Evolutionary conservation across 1,140 invertebrate species (phyloP).

Genomic region (Chrysomallon squamiferum): DNA sequence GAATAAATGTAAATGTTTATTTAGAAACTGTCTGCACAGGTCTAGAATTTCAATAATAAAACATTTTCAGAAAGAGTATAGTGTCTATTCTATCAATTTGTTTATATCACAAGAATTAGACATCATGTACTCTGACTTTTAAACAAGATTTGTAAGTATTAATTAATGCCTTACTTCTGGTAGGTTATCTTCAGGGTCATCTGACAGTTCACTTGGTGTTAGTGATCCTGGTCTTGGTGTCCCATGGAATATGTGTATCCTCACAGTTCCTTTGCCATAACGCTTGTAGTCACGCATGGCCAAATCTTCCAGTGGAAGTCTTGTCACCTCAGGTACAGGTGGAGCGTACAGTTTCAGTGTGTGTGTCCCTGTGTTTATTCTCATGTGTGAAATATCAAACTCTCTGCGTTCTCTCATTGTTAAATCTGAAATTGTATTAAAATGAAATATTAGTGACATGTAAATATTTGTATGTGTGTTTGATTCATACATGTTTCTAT

Average conservation of each 20-base stretch:
- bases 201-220: conserved; percentile 57
- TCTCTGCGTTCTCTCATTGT: conserved; percentile 37
- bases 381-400: conserved; percentile 44
- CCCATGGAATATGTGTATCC: conserved; percentile 57
- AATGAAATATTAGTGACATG: conserved; percentile 3
- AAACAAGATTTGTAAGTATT: no score
- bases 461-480: not conserved
- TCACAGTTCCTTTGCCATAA: conserved; percentile 52
- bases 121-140: no score
- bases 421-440: conserved; percentile 27
- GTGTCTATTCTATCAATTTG: no score
- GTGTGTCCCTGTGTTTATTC: conserved; percentile 55
- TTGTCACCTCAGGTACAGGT: conserved; percentile 48
- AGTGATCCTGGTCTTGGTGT: conserved; percentile 53
- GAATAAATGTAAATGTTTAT: no score
- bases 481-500: conserved; percentile 10
- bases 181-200: conserved; percentile 54
- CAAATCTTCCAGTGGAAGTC: conserved; percentile 41
- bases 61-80: no score
- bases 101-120: no score
- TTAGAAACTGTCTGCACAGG: no score
- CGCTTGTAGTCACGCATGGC: conserved; percentile 37
- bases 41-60: no score
- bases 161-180: conserved; percentile 44
- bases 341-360: conserved; percentile 52